Evolutionary conservation across 2,888 invertebrate species (phyloP).

Genomic region (Leptinotarsa peninsularis): DNA sequence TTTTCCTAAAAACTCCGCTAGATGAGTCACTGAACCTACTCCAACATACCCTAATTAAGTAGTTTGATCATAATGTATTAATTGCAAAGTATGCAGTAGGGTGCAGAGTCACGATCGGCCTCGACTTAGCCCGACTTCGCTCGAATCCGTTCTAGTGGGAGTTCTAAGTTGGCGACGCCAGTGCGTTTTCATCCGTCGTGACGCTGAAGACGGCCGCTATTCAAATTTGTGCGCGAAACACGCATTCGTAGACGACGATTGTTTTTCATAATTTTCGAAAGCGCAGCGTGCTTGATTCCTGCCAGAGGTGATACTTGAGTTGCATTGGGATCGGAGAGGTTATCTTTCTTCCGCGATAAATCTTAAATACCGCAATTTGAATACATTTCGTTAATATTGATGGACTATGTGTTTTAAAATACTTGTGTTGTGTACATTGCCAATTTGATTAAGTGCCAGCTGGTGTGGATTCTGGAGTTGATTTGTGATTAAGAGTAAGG

Average conservation of each 20-base stretch:
- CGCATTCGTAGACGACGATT: conserved; percentile 10
- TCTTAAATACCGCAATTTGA: not conserved
- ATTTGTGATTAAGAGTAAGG: conserved; percentile 1
- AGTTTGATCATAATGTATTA: conserved; percentile 66
- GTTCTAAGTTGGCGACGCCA: conserved; percentile 50
- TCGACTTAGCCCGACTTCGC: conserved; percentile 55
- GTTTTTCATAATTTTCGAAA: not conserved
- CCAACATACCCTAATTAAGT: conserved; percentile 63
- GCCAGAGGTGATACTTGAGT: not conserved
- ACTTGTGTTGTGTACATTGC: conserved; percentile 39
- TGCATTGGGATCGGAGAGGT: conserved; percentile 7
- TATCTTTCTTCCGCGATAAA: not conserved
- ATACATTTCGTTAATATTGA: not conserved
- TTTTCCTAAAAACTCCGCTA: conserved; percentile 12
- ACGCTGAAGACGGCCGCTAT: conserved; percentile 46
- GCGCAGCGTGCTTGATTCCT: conserved; percentile 6
- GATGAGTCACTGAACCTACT: conserved; percentile 59
- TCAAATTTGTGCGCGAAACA: conserved; percentile 43
- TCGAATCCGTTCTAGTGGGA: conserved; percentile 53
- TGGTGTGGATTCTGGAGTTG: conserved; percentile 19
- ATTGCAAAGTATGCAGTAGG: conserved; percentile 64
- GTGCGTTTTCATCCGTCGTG: conserved; percentile 52
- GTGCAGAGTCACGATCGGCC: conserved; percentile 60
- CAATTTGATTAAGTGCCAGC: conserved; percentile 53
- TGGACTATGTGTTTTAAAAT: conserved; percentile 28